Evolutionary conservation across 2,797 vertebrate species (phyloP), one percentile per base, ranked within the genome.

Genomic region (Coregonus ussuriensis): DNA sequence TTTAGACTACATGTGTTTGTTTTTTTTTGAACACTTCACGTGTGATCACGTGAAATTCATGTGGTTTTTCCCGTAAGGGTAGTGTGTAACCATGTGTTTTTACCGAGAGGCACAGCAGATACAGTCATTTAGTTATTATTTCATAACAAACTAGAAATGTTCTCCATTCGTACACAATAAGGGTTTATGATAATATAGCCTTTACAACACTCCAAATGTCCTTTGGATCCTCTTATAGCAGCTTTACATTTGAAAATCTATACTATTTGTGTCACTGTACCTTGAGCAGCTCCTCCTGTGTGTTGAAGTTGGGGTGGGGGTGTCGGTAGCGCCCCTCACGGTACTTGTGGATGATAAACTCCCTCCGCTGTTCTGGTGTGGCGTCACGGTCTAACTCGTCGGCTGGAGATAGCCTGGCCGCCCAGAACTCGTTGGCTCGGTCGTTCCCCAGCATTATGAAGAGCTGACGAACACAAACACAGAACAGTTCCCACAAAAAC

Each of bases 381-480:
- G 95, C 91, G 0, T 97, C 94, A 0, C 94, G 94, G 89, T 92
- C 91, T 81, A 99, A 77, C 41, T 94, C 93, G 54, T 98, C 96
- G 0, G 86, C 29, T 0, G 72, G 1, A 0, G 93, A 87, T 70
- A 95, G 90, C 6, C 79, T 89, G 1, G 93, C 93, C 0, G 95
- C 96, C 98, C 98, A 99, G 91, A 99, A 98, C 0, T 94, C 93
- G 71, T 99, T 99, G 80, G 96, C 97, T 78, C 94, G 91, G 76
- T 98, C 95, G 21, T 99, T 99, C 2, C 98, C 98, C 86, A 99
- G 86, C 94, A 98, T 85, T 74, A 99, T 98, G 90, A 99, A 99
- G 54, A 99, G 94, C 98, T 99, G 86, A 31, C n/a, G 70, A 6
- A 65, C 68, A 79, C 51, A 71, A 6, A 75, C 31, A 70, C 69